Base-by-base conservation (phyloP, 2,113 vertebrate genomes). In the Turnix velox region DNA sequence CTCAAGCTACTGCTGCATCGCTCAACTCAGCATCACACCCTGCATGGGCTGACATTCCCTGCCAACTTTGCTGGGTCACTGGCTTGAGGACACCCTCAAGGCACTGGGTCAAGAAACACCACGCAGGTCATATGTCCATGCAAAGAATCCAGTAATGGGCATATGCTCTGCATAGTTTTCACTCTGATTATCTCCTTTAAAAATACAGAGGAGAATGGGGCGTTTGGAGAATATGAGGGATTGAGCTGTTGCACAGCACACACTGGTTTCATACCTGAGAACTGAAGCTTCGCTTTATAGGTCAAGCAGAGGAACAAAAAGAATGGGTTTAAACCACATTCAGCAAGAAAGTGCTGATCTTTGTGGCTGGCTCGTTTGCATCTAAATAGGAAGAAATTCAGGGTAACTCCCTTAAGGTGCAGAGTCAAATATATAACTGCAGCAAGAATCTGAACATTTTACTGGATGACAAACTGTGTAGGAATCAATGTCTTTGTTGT, bases 1-100 rank as follows among this genome's bases (percentile, higher is more conserved):
- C 39, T 69, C 12, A 63, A 58, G 49, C 30, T 18, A 51, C 20
- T 37, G 39, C 43, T 80, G 12, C 0, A 0, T 4, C 9, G 48
- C 40, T 67, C 23, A 61, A 14, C 18, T 27, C 80, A 66, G 42
- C 35, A 67, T 81, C 69, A 52, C 35, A 39, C 25, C 24, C 45
- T 1, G 27, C n/a, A 49, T 18, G 33, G 46, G 39, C 31, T 88
- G 63, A 55, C 20, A 14, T 46, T 90, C 65, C 43, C 27, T 9
- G 12, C 63, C 54, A 77, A 51, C 55, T 92, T 68, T 61, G 49
- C 59, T 40, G 55, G 79, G 79, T 54, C 49, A 69, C 2, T 48
- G 61, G 55, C 68, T 62, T 68, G 72, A 92, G 45, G 68, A 88
- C 23, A 35, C 27, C 7, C 51, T 80, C 42, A 49, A 81, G 82